These are phyloP conservation scores for Tortricodes alternella DNA, from an alignment of 2,888 invertebrate species.

Conservation along the genomic window DNA sequence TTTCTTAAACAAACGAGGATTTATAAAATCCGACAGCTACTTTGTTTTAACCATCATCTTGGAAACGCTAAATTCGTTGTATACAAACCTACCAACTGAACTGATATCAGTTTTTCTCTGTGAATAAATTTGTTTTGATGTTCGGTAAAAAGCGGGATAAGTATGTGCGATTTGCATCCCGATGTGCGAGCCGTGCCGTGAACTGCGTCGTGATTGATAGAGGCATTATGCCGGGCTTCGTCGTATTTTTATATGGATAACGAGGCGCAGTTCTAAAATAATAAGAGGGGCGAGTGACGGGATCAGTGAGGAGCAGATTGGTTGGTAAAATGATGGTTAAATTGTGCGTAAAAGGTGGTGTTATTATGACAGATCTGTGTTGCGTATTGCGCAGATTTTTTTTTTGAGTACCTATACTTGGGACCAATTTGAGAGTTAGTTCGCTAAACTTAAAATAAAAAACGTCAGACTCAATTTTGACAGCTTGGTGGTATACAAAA, in stretches of 20 bases:
- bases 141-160: conserved; percentile 72
- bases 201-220: conserved; percentile 55
- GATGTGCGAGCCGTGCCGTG: conserved; percentile 50
- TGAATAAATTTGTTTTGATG: conserved; percentile 73
- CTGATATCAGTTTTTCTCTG: conserved; percentile 54
- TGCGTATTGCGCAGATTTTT: too few species aligned
- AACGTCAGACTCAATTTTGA: too few species aligned
- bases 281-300: conserved; percentile 20
- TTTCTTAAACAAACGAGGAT: too few species aligned
- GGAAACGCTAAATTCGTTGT: background rate
- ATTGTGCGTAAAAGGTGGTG: background rate
- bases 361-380: too few species aligned
- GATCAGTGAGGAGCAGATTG: conserved; percentile 16
- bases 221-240: conserved; percentile 37
- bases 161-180: conserved; percentile 68
- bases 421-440: too few species aligned
- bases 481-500: too few species aligned
- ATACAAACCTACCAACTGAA: conserved; percentile 35
- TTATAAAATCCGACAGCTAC: background rate
- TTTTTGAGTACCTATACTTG: too few species aligned
- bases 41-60: background rate
- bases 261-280: conserved; percentile 25
- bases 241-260: conserved; percentile 15
- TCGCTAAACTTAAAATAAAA: too few species aligned
- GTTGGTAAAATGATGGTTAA: background rate